These are phyloP conservation scores for Agonum fuliginosum DNA, from an alignment of 2,888 invertebrate genomes.

Conservation along the genomic window DNA sequence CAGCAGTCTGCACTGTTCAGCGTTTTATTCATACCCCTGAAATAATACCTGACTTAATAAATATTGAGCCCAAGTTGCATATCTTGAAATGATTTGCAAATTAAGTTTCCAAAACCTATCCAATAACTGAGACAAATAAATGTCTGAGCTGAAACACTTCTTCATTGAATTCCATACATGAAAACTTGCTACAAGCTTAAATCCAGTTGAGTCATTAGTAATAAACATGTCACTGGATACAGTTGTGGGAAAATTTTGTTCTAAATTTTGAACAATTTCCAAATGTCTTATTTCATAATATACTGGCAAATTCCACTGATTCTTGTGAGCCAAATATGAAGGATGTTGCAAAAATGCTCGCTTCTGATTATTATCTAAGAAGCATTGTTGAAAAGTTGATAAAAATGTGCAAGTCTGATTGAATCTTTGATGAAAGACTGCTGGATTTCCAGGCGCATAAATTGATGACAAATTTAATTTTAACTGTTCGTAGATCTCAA, in stretches of 20 bases:
- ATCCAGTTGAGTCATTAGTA: background rate
- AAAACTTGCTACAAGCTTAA: constrained; percentile 41
- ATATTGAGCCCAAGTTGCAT: constrained; percentile 20
- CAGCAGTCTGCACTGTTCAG: no score
- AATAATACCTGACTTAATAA: constrained; percentile 37
- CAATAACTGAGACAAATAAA: constrained; percentile 47
- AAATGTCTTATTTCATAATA: constrained; percentile 53
- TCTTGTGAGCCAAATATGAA: constrained; percentile 43
- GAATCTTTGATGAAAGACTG: constrained; percentile 45
- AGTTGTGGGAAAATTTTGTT: constrained; percentile 22
- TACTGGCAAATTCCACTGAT: constrained; percentile 51
- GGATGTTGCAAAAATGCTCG: constrained; percentile 35
- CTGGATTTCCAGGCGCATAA: constrained; percentile 56
- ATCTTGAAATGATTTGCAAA: constrained; percentile 50
- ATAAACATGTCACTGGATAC: constrained; percentile 13
- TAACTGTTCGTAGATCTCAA: constrained; percentile 42
- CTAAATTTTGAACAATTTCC: constrained; percentile 47
- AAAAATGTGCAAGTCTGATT: constrained; percentile 47
- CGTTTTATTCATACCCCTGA: no score
- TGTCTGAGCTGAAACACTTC: constrained; percentile 37
- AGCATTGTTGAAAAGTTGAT: constrained; percentile 36
- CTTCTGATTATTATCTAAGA: constrained; percentile 14
- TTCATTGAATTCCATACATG: constrained; percentile 42
- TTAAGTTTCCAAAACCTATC: constrained; percentile 54
- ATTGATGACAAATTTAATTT: constrained; percentile 47